Base-by-base conservation (phyloP, 2,113 vertebrate genomes). In the Apodemus sylvaticus region DNA sequence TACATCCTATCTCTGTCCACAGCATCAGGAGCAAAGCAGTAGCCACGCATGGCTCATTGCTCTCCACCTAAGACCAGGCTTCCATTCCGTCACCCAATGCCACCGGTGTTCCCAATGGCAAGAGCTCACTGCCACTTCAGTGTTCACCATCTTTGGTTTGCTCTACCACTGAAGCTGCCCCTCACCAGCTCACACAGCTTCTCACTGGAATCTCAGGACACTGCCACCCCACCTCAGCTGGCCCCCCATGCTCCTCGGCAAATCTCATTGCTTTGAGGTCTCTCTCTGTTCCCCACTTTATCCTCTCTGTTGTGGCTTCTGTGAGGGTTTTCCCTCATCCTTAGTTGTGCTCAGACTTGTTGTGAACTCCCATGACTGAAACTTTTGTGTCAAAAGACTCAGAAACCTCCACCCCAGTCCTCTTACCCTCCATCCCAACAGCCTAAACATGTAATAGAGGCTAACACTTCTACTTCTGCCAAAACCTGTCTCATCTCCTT, bases 181-280 rank as follows among this genome's bases (percentile, higher is more conserved):
- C 5, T 34, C 31, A 1, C n/a, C 48, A 92, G 17, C 42, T 5
- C 22, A 7, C 3, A 20, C 29, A 17, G 11, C 53, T 42, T 17
- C 9, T 48, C 8, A 16, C 39, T n/a, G 39, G 31, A 6, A 6
- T 51, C 31, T 5, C 0, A 26, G 39, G 13, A 60, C 13, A 0
- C 6, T 12, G n/a, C 42, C 3, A 2, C 36, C 10, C 58, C 26
- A 24, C 22, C 68, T 48, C 31, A 3, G 48, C 51, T 58, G 39
- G 19, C 53, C 55, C 66, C 55, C 0, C 4, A 42, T n/a, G 68
- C 7, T 42, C 14, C n/a, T 81, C 58, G 48, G 19, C 85, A n/a
- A 55, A n/a, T 11, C 22, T 86, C 8, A 22, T 16, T 51, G 42
- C 4, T 74, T 48, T 62, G 73, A 36, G 6, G 36, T 22, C 48